Evolutionary conservation across 2,888 invertebrate genomes (phyloP), one percentile per base, ranked within the genome.

Genomic region (Dynastes hyllus): DNA sequence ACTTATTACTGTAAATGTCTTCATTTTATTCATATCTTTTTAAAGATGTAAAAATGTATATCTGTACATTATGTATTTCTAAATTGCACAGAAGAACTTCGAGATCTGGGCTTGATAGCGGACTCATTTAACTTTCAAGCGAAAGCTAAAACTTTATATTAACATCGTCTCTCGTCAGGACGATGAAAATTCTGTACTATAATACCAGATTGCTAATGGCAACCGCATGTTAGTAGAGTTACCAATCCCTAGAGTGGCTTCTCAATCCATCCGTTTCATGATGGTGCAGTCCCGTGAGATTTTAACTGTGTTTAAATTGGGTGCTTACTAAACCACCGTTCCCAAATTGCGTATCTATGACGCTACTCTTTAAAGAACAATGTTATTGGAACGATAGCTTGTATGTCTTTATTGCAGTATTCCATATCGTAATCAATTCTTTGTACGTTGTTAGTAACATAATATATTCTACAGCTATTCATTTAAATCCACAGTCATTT

Each of bases 221-320:
- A n/a, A 53, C 16, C 53, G 53, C 53, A 53, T 53, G 53, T 53
- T 53, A 53, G 53, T 6, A 53, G 16, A n/a, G 53, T 53, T 53
- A n/a, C 16, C 53, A 16, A n/a, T 53, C 53, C 16, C 53, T 53
- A 13, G 53, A 16, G 53, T 53, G 53, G n/a, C n/a, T 53, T 16
- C 53, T 53, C 53, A 16, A 53, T 53, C 53, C 53, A 53, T 53
- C 53, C 53, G n/a, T 53, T 53, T 53, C n/a, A 53, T 53, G n/a
- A 53, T 53, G 53, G 13, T n/a, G n/a, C 16, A 16, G 11, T 53
- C 53, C 16, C 53, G 16, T 6, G 53, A 16, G 53, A n/a, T 53
- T 16, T 16, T 16, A n/a, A 2, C n/a, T 16, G 53, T 53, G 13
- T 53, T 53, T 53, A 53, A 53, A 53, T 53, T 53, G 53, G 53